Percentiles rank a stretch among this genome's conserved stretches.
Conservation (phyloP, 2,797 vertebrate species). For the Enteromius trimaculatus region DNA sequence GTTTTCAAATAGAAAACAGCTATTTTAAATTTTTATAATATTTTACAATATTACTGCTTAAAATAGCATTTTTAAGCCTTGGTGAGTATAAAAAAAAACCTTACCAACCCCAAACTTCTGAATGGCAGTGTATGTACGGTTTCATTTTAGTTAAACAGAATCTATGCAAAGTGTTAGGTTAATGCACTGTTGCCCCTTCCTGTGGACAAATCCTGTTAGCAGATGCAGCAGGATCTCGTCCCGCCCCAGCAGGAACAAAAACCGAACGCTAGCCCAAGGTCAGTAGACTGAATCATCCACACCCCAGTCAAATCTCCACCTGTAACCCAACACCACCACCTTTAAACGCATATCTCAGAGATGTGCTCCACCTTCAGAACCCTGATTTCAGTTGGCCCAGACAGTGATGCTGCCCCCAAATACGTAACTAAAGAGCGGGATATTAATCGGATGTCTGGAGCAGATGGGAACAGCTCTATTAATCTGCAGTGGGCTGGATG, state of each 20-base stretch:
- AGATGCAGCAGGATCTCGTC: slow-evolving; percentile 22
- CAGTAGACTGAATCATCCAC: slow-evolving; percentile 4
- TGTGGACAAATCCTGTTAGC: slow-evolving; percentile 33
- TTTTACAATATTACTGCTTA: not conserved
- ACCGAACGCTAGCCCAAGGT: slow-evolving; percentile 11
- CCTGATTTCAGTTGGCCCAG: slow-evolving; percentile 66
- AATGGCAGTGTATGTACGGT: not conserved
- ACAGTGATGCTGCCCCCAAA: slow-evolving; percentile 60
- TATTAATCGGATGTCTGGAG: slow-evolving; percentile 75
- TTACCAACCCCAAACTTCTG: not conserved
- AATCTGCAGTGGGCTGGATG: slow-evolving; percentile 61
- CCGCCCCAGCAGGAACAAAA: not conserved
- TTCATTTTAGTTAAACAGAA: not conserved
- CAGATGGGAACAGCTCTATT: slow-evolving; percentile 68
- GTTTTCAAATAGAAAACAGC: not conserved
- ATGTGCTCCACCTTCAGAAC: slow-evolving; percentile 44
- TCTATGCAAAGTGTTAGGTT: not conserved
- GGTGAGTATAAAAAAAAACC: not conserved
- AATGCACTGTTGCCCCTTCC: slow-evolving; percentile 55
- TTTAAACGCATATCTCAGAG: not conserved
- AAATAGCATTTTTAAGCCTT: not conserved
- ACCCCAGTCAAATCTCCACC: slow-evolving; percentile 31
- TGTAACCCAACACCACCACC: not conserved
- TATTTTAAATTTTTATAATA: not conserved
- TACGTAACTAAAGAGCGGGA: slow-evolving; percentile 74